These are phyloP conservation scores for Oscheius sp. DNA, from an alignment of 1,140 invertebrate genomes.

Conservation along the genomic window DNA sequence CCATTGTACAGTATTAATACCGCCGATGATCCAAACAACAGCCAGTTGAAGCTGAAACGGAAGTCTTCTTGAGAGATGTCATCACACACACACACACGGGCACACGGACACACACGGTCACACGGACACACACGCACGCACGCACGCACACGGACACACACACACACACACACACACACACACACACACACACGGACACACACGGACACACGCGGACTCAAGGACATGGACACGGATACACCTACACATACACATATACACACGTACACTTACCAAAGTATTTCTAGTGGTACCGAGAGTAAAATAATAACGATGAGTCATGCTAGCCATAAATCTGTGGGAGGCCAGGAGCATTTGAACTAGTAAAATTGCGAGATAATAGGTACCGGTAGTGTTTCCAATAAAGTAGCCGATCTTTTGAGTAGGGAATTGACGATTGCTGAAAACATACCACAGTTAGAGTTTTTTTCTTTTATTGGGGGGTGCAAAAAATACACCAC, in stretches of 20 bases:
- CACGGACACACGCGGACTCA: too few relatives aligned
- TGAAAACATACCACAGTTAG: not conserved
- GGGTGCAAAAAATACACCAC: too few relatives aligned
- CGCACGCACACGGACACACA: too few relatives aligned
- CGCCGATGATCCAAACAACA: not conserved
- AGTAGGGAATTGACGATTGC: not conserved
- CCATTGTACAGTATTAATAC: not conserved
- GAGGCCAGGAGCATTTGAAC: not conserved
- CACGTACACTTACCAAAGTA: too few relatives aligned
- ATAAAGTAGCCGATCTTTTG: not conserved
- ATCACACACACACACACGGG: too few relatives aligned
- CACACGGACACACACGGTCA: not conserved
- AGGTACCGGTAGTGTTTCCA: not conserved
- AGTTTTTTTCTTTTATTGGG: not conserved
- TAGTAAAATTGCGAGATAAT: not conserved
- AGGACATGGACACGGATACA: too few relatives aligned
- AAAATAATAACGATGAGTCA: too few relatives aligned
- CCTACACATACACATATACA: too few relatives aligned
- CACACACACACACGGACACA: too few relatives aligned
- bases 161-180: too few relatives aligned
- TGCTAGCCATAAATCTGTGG: not conserved
- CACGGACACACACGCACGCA: not conserved
- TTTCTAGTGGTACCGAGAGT: too few relatives aligned
- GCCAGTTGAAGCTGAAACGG: not conserved
- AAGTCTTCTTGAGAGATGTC: not conserved